These are phyloP conservation scores for Ammodytes marinus DNA, from an alignment of 2,113 vertebrate genomes.

Conservation along the genomic window DNA sequence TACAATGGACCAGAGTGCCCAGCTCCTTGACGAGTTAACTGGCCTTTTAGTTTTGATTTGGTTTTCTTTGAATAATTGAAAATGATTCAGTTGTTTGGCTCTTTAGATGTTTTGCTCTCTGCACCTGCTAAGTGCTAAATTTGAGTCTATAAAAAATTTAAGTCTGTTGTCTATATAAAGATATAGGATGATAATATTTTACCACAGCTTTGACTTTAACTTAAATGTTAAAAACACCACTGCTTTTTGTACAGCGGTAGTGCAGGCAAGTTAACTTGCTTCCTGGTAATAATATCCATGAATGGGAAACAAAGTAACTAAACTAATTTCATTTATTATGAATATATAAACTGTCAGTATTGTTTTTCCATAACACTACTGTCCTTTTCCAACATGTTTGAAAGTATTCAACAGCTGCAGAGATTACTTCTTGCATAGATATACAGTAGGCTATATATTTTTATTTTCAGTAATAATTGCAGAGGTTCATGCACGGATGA, in stretches of 20 bases:
- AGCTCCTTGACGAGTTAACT: no score
- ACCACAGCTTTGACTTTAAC: neutral
- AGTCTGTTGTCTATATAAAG: no score
- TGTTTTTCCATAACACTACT: neutral
- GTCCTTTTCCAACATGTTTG: neutral
- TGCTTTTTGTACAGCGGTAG: neutral
- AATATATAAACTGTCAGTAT: neutral
- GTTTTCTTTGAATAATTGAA: neutral
- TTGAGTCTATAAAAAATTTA: no score
- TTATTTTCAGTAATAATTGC: neutral
- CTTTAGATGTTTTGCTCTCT: no score
- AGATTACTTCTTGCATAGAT: neutral
- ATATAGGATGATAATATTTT: neutral
- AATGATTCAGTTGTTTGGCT: no score
- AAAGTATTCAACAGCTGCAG: neutral
- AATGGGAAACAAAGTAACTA: neutral
- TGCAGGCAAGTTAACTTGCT: neutral
- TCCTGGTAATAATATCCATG: neutral
- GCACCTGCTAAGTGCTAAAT: no score
- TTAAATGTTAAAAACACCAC: neutral
- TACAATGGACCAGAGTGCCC: neutral
- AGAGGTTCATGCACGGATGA: neutral
- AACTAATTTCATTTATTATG: neutral
- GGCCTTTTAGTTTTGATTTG: slow-evolving; percentile 1
- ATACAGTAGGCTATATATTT: neutral